Conservation (phyloP, 2,797 vertebrate genomes). For the Perodicticus potto region DNA sequence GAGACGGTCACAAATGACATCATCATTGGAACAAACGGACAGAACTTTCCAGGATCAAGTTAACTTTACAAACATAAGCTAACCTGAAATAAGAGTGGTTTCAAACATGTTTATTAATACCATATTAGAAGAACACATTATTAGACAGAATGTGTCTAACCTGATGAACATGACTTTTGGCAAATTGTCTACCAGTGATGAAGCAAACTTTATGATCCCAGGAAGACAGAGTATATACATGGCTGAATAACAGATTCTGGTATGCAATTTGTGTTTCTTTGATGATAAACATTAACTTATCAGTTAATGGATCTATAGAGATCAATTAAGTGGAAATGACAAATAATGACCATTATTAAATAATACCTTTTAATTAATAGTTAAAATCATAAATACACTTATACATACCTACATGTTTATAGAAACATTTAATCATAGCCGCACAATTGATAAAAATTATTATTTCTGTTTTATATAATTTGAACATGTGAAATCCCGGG, state of each 20-base stretch:
- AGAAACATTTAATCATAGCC: background rate
- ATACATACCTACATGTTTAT: background rate
- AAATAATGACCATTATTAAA: background rate
- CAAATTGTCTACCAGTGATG: background rate
- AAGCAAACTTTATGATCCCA: background rate
- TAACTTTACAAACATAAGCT: background rate
- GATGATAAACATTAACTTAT: slow-evolving; percentile 16
- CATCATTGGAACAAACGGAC: background rate
- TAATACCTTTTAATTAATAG: background rate
- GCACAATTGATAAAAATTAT: background rate
- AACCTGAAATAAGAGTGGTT: background rate
- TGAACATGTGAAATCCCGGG: background rate
- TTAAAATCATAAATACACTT: background rate
- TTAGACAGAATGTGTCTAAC: background rate
- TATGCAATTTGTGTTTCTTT: background rate
- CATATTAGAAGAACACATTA: background rate
- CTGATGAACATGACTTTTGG: background rate
- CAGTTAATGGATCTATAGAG: background rate
- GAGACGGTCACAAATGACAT: slow-evolving; percentile 37
- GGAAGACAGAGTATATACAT: background rate
- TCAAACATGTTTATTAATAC: background rate
- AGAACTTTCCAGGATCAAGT: background rate
- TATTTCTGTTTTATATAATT: background rate
- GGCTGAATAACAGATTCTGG: background rate
- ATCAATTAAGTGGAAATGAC: background rate